phyloP scores from a whole-genome alignment of 2,888 invertebrate species.

The Platycnemis pennipes region DNA sequence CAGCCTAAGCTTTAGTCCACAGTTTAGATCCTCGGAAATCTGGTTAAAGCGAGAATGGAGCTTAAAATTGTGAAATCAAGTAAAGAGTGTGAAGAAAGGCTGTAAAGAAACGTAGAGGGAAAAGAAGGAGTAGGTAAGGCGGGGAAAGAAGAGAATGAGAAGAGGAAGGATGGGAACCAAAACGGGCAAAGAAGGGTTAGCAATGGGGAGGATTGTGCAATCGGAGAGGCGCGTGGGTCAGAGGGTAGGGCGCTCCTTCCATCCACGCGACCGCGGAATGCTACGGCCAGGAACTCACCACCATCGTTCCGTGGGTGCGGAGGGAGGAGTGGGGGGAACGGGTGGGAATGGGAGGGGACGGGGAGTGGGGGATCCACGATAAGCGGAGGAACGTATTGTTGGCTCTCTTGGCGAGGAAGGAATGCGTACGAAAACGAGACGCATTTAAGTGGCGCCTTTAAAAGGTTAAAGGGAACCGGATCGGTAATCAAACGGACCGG shows the following conservation, averaged over 20 bases:
- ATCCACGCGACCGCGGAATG: neutral
- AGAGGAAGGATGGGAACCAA: neutral
- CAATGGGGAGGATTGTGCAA: neutral
- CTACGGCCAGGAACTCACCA: slow-evolving; percentile 2
- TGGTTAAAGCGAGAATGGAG: too few species aligned
- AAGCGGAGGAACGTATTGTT: neutral
- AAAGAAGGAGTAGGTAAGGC: neutral
- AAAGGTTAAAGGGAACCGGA: slow-evolving; percentile 10
- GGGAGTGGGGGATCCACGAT: neutral
- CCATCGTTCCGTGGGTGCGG: neutral
- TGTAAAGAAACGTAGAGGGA: neutral
- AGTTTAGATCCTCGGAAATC: too few species aligned
- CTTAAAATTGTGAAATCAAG: neutral
- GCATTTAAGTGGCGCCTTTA: neutral
- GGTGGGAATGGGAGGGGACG: neutral
- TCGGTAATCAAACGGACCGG: neutral
- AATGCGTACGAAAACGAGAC: neutral
- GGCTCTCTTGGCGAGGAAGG: neutral
- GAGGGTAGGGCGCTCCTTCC: neutral
- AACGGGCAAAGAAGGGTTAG: neutral
- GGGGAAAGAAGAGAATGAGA: neutral
- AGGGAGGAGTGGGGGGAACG: neutral
- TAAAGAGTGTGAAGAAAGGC: neutral
- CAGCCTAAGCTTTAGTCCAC: too few species aligned
- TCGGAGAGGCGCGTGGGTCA: neutral